Conservation (phyloP, 2,113 vertebrate species). For the Sorex fumeus region DNA sequence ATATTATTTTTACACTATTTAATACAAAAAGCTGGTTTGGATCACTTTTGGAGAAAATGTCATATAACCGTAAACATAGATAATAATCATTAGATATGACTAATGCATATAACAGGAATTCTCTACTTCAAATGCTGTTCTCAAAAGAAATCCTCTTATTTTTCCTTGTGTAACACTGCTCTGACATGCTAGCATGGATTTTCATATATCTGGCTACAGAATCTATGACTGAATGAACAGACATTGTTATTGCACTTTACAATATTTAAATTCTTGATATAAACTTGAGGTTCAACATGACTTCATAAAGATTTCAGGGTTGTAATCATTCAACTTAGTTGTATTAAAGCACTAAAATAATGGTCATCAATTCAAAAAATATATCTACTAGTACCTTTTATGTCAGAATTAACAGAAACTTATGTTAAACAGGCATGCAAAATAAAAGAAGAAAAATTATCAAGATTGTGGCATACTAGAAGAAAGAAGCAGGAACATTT, state of each 20-base stretch:
- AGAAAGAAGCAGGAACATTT: too few species aligned
- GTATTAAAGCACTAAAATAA: constrained; percentile 18
- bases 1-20: constrained; percentile 15
- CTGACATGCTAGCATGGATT: background rate
- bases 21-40: background rate
- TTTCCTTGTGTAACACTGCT: background rate
- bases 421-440: too few species aligned
- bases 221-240: background rate
- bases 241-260: background rate
- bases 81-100: background rate
- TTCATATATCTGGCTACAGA: background rate
- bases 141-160: background rate
- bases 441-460: too few species aligned
- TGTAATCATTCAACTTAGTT: background rate
- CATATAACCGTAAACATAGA: constrained; percentile 19
- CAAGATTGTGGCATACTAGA: too few species aligned
- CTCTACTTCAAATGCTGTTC: background rate
- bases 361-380: background rate
- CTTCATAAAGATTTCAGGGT: background rate
- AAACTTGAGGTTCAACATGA: background rate
- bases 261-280: background rate
- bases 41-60: constrained; percentile 19
- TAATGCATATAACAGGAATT: background rate
- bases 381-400: too few species aligned
- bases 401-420: too few species aligned